Evolutionary conservation across 2,797 vertebrate species (phyloP).

Genomic region (Merluccius polli): DNA sequence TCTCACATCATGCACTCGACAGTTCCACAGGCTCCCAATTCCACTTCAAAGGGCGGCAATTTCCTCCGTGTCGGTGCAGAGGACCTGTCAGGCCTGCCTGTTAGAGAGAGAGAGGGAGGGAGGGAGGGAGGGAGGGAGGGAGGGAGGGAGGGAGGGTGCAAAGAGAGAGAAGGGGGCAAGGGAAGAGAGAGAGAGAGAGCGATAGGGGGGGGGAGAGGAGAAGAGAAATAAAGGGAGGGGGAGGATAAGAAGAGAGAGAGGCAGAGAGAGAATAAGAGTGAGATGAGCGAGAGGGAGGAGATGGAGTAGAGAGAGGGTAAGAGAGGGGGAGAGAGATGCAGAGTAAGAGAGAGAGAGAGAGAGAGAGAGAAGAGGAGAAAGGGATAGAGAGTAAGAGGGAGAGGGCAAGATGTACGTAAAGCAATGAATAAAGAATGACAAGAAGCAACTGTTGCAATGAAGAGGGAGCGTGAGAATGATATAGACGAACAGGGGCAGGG

Average conservation of each 20-base stretch:
- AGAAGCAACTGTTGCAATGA: no score
- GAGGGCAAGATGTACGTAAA: background rate
- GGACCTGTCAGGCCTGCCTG: conserved; percentile 64
- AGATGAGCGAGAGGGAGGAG: no score
- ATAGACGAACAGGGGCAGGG: background rate
- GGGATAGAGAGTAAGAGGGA: background rate
- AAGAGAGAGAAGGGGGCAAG: conserved; percentile 37
- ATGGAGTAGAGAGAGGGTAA: background rate
- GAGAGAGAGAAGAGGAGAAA: background rate
- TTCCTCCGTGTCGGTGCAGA: conserved; percentile 64
- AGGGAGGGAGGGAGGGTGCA: conserved; percentile 16
- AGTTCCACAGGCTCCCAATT: conserved; percentile 69
- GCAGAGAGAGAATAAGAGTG: no score
- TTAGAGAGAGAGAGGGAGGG: conserved; percentile 26
- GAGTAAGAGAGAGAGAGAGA: background rate
- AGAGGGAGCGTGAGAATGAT: no score
- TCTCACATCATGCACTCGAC: conserved; percentile 66
- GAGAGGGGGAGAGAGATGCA: no score
- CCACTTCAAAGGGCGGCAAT: conserved; percentile 74
- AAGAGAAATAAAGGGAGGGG: no score
- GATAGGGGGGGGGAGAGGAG: background rate
- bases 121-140: conserved; percentile 9
- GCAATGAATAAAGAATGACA: background rate
- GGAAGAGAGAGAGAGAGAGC: background rate
- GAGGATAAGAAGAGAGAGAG: background rate